Conservation (phyloP, 2,797 vertebrate genomes). For the Acanthiza pusilla region DNA sequence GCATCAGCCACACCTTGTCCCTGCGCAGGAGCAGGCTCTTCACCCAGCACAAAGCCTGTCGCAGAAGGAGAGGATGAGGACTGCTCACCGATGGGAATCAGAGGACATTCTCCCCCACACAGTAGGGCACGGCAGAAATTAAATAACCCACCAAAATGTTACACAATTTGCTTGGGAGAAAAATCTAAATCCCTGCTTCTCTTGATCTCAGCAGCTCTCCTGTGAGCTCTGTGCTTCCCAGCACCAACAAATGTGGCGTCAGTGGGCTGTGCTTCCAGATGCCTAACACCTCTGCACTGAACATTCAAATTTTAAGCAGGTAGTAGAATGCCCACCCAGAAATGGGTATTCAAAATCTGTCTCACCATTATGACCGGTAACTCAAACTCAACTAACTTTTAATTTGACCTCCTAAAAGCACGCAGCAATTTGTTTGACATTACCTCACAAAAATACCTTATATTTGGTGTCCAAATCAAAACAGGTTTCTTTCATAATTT, state of each 20-base stretch:
- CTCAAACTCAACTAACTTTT: background rate
- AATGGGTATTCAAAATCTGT: background rate
- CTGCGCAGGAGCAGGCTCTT: conserved; percentile 40
- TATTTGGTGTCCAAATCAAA: background rate
- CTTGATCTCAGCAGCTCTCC: background rate
- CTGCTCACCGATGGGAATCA: background rate
- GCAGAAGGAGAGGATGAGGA: conserved; percentile 29
- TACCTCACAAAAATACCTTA: rapidly evolving
- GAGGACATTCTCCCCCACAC: conserved; percentile 12
- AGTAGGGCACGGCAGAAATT: background rate
- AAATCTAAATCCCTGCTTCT: background rate
- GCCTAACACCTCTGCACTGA: background rate
- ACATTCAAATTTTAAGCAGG: background rate
- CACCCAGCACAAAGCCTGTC: conserved; percentile 67
- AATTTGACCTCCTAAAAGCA: background rate
- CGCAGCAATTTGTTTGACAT: background rate
- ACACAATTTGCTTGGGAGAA: background rate
- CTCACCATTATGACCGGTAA: rapidly evolving
- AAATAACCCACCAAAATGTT: conserved; percentile 44
- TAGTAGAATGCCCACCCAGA: background rate
- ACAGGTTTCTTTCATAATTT: background rate
- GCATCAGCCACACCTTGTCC: conserved; percentile 79
- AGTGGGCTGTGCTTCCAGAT: background rate
- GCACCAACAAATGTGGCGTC: background rate
- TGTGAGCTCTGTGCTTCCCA: background rate